A percentile compares a stretch with the other conserved stretches of the same genome.
Conservation (phyloP, 2,797 vertebrate species). For the Paedocypris micromegethes region DNA sequence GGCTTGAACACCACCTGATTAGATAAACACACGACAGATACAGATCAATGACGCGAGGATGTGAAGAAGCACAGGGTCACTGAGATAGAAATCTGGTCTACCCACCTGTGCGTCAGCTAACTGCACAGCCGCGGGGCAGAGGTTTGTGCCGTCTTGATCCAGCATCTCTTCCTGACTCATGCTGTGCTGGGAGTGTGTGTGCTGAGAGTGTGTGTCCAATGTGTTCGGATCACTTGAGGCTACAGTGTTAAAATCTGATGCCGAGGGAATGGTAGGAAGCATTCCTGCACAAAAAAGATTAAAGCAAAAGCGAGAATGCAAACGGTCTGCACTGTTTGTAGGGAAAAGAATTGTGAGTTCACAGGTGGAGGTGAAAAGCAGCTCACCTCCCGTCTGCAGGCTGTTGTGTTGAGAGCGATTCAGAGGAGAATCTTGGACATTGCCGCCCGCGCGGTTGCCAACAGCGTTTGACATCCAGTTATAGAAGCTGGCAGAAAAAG, state of each 20-base stretch:
- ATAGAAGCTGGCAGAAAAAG: slow-evolving; percentile 95
- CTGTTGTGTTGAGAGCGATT: slow-evolving; percentile 86
- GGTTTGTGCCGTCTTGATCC: slow-evolving; percentile 88
- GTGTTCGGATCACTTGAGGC: slow-evolving; percentile 97
- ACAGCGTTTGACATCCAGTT: slow-evolving; percentile 99
- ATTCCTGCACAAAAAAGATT: slow-evolving; percentile 54
- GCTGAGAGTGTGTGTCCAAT: slow-evolving; percentile 91
- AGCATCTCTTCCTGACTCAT: slow-evolving; percentile 92
- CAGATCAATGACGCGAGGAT: not conserved
- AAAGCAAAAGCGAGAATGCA: slow-evolving; percentile 1
- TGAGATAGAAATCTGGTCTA: not conserved
- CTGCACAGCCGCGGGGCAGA: slow-evolving; percentile 93
- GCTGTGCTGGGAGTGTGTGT: slow-evolving; percentile 87
- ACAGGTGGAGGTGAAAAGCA: too few species aligned
- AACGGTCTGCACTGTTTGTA: not conserved
- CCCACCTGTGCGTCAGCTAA: slow-evolving; percentile 93
- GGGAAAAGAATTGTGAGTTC: not conserved
- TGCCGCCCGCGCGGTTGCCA: slow-evolving; percentile 79
- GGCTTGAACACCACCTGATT: slow-evolving; percentile 94
- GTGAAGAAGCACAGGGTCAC: not conserved
- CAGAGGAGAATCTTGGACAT: slow-evolving; percentile 79
- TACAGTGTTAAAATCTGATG: slow-evolving; percentile 94
- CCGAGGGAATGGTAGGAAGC: slow-evolving; percentile 93
- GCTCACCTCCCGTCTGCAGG: slow-evolving; percentile 71
- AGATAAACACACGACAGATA: slow-evolving; percentile 3